These are phyloP conservation scores for Drosophila prolongata DNA, from an alignment of 2,888 invertebrate genomes.

Conservation along the genomic window DNA sequence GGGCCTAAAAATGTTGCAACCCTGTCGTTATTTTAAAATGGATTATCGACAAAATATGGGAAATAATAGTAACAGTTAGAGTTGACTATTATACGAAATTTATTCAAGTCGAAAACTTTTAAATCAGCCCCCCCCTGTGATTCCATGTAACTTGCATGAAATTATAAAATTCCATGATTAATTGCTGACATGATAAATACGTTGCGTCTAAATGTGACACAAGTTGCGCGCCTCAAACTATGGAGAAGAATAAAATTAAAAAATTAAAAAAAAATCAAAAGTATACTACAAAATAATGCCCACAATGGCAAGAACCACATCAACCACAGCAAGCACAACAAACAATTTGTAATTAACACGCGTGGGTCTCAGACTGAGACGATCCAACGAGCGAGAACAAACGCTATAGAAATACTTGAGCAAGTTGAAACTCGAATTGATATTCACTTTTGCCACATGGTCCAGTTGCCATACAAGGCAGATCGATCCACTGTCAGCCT, in stretches of 20 bases:
- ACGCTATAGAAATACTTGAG: conserved; percentile 33
- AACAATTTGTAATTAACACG: conserved; percentile 81
- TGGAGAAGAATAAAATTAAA: conserved; percentile 16
- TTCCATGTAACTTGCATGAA: conserved; percentile 39
- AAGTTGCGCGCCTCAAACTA: conserved; percentile 48
- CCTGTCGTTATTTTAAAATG: no score
- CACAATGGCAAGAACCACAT: conserved; percentile 71
- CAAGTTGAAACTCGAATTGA: conserved; percentile 40
- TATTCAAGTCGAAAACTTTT: conserved; percentile 4
- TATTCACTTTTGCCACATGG: conserved; percentile 69
- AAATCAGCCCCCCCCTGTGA: conserved; percentile 3
- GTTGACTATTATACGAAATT: neutral
- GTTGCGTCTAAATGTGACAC: conserved; percentile 75
- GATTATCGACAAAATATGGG: no score
- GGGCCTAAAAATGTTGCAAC: no score
- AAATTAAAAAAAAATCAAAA: conserved; percentile 22
- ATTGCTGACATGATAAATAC: conserved; percentile 79
- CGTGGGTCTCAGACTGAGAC: conserved; percentile 65
- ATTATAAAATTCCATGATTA: conserved; percentile 66
- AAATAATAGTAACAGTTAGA: no score
- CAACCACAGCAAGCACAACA: conserved; percentile 57
- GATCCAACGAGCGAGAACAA: conserved; percentile 33
- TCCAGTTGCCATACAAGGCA: conserved; percentile 62
- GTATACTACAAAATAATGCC: conserved; percentile 54
- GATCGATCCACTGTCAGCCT: conserved; percentile 50